Percentiles rank a stretch among this genome's conserved stretches.
Evolutionary conservation across 1,140 invertebrate genomes (phyloP).

Genomic region (Procambarus clarkii): DNA sequence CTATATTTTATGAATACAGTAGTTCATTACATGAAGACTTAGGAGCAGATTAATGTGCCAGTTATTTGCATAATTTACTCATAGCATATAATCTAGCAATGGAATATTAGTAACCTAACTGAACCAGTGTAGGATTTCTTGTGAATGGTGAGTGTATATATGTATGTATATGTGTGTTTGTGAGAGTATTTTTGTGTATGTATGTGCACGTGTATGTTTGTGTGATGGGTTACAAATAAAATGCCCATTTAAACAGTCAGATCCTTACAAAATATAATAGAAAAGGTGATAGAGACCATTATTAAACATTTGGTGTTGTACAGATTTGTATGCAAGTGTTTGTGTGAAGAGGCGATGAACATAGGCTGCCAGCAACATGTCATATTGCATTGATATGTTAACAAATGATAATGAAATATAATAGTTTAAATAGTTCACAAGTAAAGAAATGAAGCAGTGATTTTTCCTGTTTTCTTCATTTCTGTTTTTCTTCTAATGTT

Average conservation of each 20-base stretch:
- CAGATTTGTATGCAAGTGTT: constrained; percentile 44
- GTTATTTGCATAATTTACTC: constrained; percentile 31
- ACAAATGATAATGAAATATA: not conserved
- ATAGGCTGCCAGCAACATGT: constrained; percentile 1
- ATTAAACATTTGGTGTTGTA: constrained; percentile 45
- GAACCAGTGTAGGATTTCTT: constrained; percentile 7
- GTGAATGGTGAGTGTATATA: not conserved
- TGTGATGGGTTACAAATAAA: not conserved
- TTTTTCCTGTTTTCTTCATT: not conserved
- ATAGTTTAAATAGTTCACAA: not conserved
- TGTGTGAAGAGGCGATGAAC: constrained; percentile 6
- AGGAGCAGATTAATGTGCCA: constrained; percentile 24
- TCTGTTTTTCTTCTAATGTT: not conserved
- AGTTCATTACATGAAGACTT: not conserved
- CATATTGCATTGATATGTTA: not conserved
- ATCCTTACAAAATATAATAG: constrained; percentile 22
- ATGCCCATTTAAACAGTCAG: constrained; percentile 16
- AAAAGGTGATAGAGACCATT: constrained; percentile 1
- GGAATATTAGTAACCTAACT: constrained; percentile 7
- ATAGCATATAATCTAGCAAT: constrained; percentile 10
- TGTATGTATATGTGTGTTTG: too few relatives aligned
- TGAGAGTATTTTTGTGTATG: not conserved
- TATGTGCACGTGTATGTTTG: too few relatives aligned
- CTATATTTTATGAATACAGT: not conserved
- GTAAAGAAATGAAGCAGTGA: not conserved